Conservation (phyloP, 1,140 invertebrate genomes). For the Colletes gigas region DNA sequence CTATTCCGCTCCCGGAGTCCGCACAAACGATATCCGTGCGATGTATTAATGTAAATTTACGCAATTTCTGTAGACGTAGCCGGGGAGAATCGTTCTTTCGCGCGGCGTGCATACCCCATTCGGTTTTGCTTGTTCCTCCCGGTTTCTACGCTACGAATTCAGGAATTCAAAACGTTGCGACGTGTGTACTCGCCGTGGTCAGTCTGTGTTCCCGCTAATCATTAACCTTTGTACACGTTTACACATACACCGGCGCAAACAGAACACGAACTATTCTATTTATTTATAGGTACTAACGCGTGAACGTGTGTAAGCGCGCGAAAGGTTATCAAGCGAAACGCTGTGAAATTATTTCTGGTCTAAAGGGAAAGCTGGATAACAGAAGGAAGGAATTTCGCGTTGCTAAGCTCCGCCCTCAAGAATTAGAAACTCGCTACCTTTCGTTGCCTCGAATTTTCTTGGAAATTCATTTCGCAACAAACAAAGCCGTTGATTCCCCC, state of each 20-base stretch:
- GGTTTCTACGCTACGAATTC: slow-evolving; percentile 23
- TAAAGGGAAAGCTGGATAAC: slow-evolving; percentile 1
- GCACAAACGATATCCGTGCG: slow-evolving; percentile 45
- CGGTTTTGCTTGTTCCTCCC: slow-evolving; percentile 2
- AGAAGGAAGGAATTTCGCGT: slow-evolving; percentile 2
- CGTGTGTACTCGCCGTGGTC: neutral
- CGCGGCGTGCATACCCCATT: neutral
- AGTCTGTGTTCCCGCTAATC: slow-evolving; percentile 47
- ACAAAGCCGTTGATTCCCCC: neutral
- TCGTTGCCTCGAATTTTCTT: neutral
- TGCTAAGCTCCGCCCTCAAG: neutral
- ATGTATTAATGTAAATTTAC: slow-evolving; percentile 60
- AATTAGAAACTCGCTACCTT: slow-evolving; percentile 7
- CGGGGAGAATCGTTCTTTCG: slow-evolving; percentile 23
- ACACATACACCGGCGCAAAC: neutral
- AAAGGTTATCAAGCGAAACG: slow-evolving; percentile 24
- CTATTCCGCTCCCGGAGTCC: neutral
- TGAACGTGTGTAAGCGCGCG: neutral
- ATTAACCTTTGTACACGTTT: slow-evolving; percentile 8
- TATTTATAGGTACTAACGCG: slow-evolving; percentile 16
- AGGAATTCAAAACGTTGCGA: slow-evolving; percentile 39
- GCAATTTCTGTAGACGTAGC: slow-evolving; percentile 36
- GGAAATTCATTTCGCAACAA: neutral
- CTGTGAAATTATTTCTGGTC: slow-evolving; percentile 22
- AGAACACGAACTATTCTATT: slow-evolving; percentile 25